These are phyloP conservation scores for Monopterus albus DNA, from an alignment of 2,113 vertebrate genomes.

Conservation along the genomic window DNA sequence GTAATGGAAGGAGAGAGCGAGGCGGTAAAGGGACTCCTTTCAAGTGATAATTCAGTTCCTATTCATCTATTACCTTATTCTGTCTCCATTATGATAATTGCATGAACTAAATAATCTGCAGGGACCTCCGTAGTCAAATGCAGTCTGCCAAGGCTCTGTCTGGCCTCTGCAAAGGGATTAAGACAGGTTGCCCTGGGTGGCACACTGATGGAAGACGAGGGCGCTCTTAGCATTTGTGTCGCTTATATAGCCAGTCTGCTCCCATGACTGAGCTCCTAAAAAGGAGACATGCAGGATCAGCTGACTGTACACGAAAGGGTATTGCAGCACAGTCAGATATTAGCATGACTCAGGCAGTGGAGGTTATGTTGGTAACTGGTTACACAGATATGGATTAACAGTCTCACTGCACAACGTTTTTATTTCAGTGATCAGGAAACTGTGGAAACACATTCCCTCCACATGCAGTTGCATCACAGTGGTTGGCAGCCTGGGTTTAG, in stretches of 20 bases:
- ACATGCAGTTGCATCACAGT: slow-evolving; percentile 5
- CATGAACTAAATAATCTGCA: slow-evolving; percentile 74
- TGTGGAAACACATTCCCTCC: slow-evolving; percentile 16
- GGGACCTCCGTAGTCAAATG: slow-evolving; percentile 66
- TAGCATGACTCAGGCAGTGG: slow-evolving; percentile 33
- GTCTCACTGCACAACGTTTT: slow-evolving; percentile 6
- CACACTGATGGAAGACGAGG: slow-evolving; percentile 65
- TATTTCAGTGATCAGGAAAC: slow-evolving; percentile 16
- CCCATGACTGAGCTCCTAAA: slow-evolving; percentile 59
- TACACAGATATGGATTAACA: slow-evolving; percentile 25
- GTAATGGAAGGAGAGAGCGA: slow-evolving; percentile 2
- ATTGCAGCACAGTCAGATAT: slow-evolving; percentile 22
- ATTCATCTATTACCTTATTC: slow-evolving; percentile 69
- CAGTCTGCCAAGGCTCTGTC: slow-evolving; percentile 63
- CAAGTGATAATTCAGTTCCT: slow-evolving; percentile 68
- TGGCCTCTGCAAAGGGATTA: slow-evolving; percentile 73
- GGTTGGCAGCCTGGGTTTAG: slow-evolving; percentile 24
- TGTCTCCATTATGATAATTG: slow-evolving; percentile 81
- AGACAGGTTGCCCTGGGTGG: slow-evolving; percentile 69
- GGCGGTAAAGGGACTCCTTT: slow-evolving; percentile 57
- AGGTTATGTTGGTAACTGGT: slow-evolving; percentile 41
- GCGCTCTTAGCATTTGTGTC: slow-evolving; percentile 75
- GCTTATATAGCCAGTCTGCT: slow-evolving; percentile 69
- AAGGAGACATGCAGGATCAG: slow-evolving; percentile 48
- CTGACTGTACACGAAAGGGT: slow-evolving; percentile 51